Percentiles rank a stretch among this genome's conserved stretches.
Conservation (phyloP, 2,888 invertebrate species). For the Xylocampa areola region DNA sequence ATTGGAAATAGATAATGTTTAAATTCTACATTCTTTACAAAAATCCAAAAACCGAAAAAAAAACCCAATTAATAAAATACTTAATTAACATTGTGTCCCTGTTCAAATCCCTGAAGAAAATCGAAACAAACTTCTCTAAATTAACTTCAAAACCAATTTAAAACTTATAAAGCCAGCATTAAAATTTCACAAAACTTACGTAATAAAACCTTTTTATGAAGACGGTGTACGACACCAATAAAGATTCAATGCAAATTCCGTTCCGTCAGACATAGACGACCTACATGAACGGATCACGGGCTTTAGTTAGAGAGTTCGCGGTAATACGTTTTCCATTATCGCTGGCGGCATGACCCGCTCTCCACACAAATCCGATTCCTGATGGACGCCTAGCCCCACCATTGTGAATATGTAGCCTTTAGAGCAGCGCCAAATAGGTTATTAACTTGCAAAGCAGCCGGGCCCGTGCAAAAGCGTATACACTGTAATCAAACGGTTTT, state of each 20-base stretch:
- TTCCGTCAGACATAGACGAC: slow-evolving; percentile 43
- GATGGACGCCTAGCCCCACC: slow-evolving; percentile 61
- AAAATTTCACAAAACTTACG: background rate
- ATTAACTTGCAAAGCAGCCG: slow-evolving; percentile 72
- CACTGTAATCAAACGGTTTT: slow-evolving; percentile 43
- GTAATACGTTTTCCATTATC: slow-evolving; percentile 81
- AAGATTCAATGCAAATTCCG: slow-evolving; percentile 55
- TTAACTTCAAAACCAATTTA: too few species aligned
- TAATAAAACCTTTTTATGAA: slow-evolving; percentile 17
- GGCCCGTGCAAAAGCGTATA: slow-evolving; percentile 34
- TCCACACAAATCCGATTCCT: slow-evolving; percentile 68
- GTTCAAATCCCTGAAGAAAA: too few species aligned
- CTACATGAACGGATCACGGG: slow-evolving; percentile 59
- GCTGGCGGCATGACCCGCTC: slow-evolving; percentile 63
- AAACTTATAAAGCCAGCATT: background rate
- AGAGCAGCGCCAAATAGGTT: slow-evolving; percentile 65
- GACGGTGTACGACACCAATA: slow-evolving; percentile 31
- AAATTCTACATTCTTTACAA: too few species aligned
- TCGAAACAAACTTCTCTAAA: too few species aligned
- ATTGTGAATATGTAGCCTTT: slow-evolving; percentile 67
- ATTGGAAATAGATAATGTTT: too few species aligned
- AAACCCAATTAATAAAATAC: too few species aligned
- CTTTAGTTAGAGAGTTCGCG: slow-evolving; percentile 68
- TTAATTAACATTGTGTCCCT: too few species aligned
- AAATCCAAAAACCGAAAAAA: too few species aligned